Evolutionary conservation across 2,797 vertebrate species (phyloP), one percentile per base, ranked within the genome.

Genomic region (Pantherophis alleghaniensis): DNA sequence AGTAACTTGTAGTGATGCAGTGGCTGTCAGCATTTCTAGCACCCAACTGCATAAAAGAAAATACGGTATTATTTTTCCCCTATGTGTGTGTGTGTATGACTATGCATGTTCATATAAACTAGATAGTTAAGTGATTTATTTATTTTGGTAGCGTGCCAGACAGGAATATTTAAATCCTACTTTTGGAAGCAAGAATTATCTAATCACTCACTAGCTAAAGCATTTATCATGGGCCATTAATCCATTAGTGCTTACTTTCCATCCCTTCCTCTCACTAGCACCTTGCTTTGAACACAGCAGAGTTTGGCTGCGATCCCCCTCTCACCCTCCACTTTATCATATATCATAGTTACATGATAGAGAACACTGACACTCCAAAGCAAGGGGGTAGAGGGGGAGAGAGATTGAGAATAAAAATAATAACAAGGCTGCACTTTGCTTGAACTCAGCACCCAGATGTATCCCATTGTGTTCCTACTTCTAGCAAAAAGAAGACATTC

Each of bases 131-230:
- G 95, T 96, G 96, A 97, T 97, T 96, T 97, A 97, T 97, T 97
- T 97, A 96, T 94, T 97, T 97, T 98, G 98, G 97, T 97, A 95
- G n/a, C 53, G 57, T 95, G 97, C 97, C 97, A 98, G 96, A 94
- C 42, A 97, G 96, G 97, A 97, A 97, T 96, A 97, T 97, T 97
- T 97, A 97, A 97, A 97, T 98, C 96, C 93, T 96, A 94, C 95
- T 95, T 96, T 98, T 97, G 96, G 97, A 98, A 97, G 97, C 96
- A 97, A 97, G 96, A 98, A 98, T 97, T 98, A 98, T 98, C 97
- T 98, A 98, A 98, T 98, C 97, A 97, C 97, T 97, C 95, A 94
- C 96, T 96, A 96, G 96, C 96, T 97, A 97, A 97, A 97, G 94
- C 97, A 97, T 98, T 97, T 97, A 97, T 98, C 97, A 97, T 95